Base-by-base conservation (phyloP, 2,797 vertebrate species). In the Chloroceryle amazona region DNA sequence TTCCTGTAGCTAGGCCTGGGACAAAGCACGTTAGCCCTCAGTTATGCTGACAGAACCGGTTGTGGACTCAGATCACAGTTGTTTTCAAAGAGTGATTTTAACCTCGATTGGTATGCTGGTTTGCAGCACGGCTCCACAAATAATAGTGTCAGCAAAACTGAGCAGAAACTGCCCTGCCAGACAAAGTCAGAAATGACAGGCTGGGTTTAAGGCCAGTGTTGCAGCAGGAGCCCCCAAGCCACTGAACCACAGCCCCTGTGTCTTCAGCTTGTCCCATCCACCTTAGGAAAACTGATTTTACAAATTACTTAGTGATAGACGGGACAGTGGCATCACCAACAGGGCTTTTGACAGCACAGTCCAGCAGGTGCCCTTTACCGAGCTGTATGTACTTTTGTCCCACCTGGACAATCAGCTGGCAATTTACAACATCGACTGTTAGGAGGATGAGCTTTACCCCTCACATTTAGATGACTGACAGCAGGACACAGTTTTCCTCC, bases 51-150 rank as follows among this genome's bases (percentile, higher is more conserved):
- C 73, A 93, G 74, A 90, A 94, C 39, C 0, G 0, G 73, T 37
- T 51, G 46, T 47, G 54, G 66, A 51, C 25, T 81, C 52, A 4
- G 7, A 89, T 37, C 88, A 89, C 70, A 55, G 51, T 26, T 93
- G 70, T 66, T 94, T 91, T 74, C 66, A 95, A 91, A 88, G 81
- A 91, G 82, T 89, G 94, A 84, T 75, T 96, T 89, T 86, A 94
- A 92, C 82, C 70, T 90, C 80, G 70, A 68, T 14, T 65, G 58
- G 57, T 75, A 78, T 31, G 68, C 65, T 81, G 65, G 28, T 65
- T 87, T 91, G 75, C 47, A 96, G 88, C 72, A 91, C 0, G 0
- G 57, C 58, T 83, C 70, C 62, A 86, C 80, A 84, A 91, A 88
- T 11, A 83, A 71, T 1, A 58, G 46, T 5, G n/a, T 79, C 92